Percentiles rank a stretch among this genome's conserved stretches.
phyloP scores from a whole-genome alignment of 2,888 invertebrate species.

The Theodoxus fluviatilis region DNA sequence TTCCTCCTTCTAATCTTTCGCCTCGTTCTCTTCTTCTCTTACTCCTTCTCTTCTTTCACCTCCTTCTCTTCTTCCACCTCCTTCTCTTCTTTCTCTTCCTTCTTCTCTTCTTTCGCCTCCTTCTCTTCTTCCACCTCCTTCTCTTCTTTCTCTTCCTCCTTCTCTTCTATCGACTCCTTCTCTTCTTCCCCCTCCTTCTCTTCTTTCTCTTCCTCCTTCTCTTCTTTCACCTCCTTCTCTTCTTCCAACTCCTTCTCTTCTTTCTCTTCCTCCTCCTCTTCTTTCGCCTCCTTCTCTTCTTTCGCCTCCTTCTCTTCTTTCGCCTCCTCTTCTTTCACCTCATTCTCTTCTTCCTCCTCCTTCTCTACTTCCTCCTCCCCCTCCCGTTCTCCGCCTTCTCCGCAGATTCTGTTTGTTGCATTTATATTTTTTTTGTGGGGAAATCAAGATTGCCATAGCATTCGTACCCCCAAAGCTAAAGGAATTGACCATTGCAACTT shows the following conservation, averaged over 20 bases:
- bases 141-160: background rate
- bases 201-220: background rate
- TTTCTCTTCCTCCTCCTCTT: no score
- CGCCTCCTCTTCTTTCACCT: no score
- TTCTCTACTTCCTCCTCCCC: no score
- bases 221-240: no score
- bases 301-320: no score
- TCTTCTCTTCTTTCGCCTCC: background rate
- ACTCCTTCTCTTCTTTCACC: background rate
- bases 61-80: background rate
- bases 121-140: background rate
- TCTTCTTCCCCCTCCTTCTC: slow-evolving; percentile 9
- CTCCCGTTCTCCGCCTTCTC: no score
- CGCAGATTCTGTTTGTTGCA: no score
- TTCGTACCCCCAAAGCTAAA: slow-evolving; percentile 50
- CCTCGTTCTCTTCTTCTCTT: background rate
- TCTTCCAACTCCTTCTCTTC: no score
- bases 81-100: background rate
- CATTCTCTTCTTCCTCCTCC: no score
- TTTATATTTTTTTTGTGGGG: no score
- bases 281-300: no score
- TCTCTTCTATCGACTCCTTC: background rate
- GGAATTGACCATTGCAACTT: slow-evolving; percentile 36
- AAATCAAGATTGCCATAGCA: no score
- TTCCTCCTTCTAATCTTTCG: background rate